Base-by-base conservation (phyloP, 2,113 vertebrate species). In the Zapus hudsonius region DNA sequence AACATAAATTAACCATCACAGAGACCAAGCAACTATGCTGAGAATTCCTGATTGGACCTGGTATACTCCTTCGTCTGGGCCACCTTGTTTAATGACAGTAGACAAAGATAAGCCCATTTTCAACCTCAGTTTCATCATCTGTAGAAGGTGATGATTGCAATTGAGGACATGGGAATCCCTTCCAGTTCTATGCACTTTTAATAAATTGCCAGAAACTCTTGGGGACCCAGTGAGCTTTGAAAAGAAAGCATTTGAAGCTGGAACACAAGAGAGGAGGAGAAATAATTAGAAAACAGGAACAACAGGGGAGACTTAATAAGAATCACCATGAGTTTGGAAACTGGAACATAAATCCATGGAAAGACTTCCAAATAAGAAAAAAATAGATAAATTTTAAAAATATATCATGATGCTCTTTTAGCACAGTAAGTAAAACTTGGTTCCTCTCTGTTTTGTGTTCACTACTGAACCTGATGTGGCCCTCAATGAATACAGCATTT, bases 161-260 rank as follows among this genome's bases (percentile, higher is more conserved):
- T 69, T 79, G 31, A 82, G 29, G 38, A 55, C 42, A 25, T n/a
- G 4, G 36, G 16, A 52, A 73, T 78, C 29, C 29, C 63, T 87
- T 57, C n/a, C 44, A 63, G n/a, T 74, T 94, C 12, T 42, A 15
- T 17, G 44, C 42, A 38, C 0, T 42, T 59, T 52, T 33, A 7
- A n/a, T n/a, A n/a, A n/a, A 76, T 44, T 96, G 85, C 66, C 93
- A 96, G 93, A 92, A 97, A 83, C 88, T 97, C 87, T 97, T 91
- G 82, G 91, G 44, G 96, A 63, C 59, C 76, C 80, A 63, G 55
- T 81, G 94, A 91, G 55, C 27, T 95, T 23, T 97, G 84, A 93
- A 96, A 84, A 38, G 27, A 96, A 96, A 92, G 57, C 27, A 23
- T 82, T 84, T 67, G 40, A 91, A 90, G 91, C 25, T 29, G 25